Percentiles rank a stretch among this genome's conserved stretches.
These are phyloP conservation scores for Percopsis omiscomaycus DNA, from an alignment of 2,797 vertebrate genomes.

Conservation along the genomic window DNA sequence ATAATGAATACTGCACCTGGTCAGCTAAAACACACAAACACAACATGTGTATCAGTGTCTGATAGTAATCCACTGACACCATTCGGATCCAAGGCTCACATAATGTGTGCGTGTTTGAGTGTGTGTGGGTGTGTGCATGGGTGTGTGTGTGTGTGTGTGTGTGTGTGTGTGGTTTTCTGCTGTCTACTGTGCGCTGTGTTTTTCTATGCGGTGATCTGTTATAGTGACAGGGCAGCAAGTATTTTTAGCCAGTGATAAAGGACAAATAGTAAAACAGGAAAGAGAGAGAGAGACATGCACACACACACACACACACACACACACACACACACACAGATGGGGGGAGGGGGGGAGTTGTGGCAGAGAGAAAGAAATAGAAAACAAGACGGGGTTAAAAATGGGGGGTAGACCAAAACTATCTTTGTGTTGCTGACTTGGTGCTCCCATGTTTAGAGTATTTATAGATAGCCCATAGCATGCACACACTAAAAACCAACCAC, in stretches of 20 bases:
- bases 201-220: conserved; percentile 69
- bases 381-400: conserved; percentile 42
- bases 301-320: background rate
- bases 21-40: conserved; percentile 39
- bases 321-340: background rate
- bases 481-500: background rate
- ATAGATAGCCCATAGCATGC: conserved; percentile 39
- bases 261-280: conserved; percentile 70
- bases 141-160: conserved; percentile 7
- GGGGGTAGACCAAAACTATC: conserved; percentile 66
- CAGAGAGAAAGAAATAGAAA: conserved; percentile 12
- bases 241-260: conserved; percentile 74
- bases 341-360: conserved; percentile 2
- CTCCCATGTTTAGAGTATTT: conserved; percentile 59
- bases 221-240: conserved; percentile 72
- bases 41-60: conserved; percentile 42
- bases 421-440: conserved; percentile 70
- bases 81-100: conserved; percentile 32
- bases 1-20: conserved; percentile 57
- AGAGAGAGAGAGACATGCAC: conserved; percentile 29
- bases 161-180: conserved; percentile 35
- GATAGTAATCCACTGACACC: conserved; percentile 46
- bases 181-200: conserved; percentile 63
- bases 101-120: background rate
- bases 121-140: background rate